Base-by-base conservation (phyloP, 2,888 invertebrate genomes). In the Eubasilissa splendida region DNA sequence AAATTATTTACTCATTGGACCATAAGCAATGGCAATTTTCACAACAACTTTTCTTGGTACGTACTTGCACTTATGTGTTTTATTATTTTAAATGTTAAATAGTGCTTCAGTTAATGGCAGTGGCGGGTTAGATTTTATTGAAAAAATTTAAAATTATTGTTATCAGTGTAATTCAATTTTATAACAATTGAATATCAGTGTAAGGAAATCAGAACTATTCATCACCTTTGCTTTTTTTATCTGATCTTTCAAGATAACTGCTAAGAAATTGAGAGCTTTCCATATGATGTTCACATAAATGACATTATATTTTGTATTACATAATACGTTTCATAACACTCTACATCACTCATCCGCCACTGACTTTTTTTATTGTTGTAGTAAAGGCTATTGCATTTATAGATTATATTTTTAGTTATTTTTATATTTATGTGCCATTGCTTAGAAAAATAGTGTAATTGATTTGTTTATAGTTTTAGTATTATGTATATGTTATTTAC, bases 1-100 rank as follows among this genome's bases (percentile, higher is more conserved):
- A 33, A 71, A 14, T 50, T 42, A 58, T 33, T 31, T 58, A 74
- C 58, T 58, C 14, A 74, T 63, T 76, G 63, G 63, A 63, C 52
- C 63, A 63, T 76, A 74, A 74, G 53, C 63, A 63, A 76, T 76
- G 76, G 76, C 76, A 52, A 76, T 63, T 76, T 76, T 63, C 76
- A 58, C 54, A 31, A 73, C 53, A 71, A 54, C 59, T 33, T 74
- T 74, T 74, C 11, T 76, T 60, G 76, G 76, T 76, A 76, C 53
- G 76, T 76, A 76, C 70, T 53, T 54, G 70, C 70, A 70, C 70
- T 70, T 70, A 14, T 50, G 50, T n/a, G n/a, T 50, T 52, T 33
- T 68, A 50, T 50, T 66, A 9, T n/a, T 66, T 66, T 7, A 68
- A 68, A 50, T 68, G 50, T 63, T 33, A 63, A 66, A 33, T 66